Evolutionary conservation across 1,140 invertebrate species (phyloP), one percentile per base, ranked within the genome.

Genomic region (Chelonus insularis): DNA sequence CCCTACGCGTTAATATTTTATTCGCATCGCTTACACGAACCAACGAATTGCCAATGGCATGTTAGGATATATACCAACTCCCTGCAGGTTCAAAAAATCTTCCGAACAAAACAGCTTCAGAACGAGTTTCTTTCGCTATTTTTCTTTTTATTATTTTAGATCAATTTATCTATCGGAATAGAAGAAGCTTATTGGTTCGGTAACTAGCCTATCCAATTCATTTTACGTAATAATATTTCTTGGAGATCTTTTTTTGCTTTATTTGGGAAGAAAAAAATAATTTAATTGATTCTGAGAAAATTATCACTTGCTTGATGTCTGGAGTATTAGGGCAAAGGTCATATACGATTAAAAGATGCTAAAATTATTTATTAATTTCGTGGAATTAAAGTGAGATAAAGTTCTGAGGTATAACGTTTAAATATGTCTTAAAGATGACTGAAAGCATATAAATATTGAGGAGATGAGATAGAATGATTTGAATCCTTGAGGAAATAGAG

Each of bases 1-100:
- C 61, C 59, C 60, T 36, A 47, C 68, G 64, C 74, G 76, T 79
- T 77, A 78, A 78, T 78, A 77, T 77, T 78, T 78, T 68, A 77
- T 65, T 57, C 66, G 41, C 63, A 63, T 68, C 59, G 58, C 63
- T 64, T 64, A 68, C 60, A 55, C 52, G 29, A 62, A 52, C 43
- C 47, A 8, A 67, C 67, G 68, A 69, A 76, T 74, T 69, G 67
- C 67, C 71, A 71, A 71, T 72, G 70, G 64, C 65, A 59, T 65
- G 60, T 59, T 6, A 43, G 41, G 7, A 20, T 43, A 18, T 56
- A 34, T 36, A 50, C 37, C 59, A 51, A 64, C 12, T 37, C 23
- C 57, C 55, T 47, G 36, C 54, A 45, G 62, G 56, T 16, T 8
- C 6, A 56, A 48, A 55, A 23, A 25, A 50, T 21, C 11, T 36